Percentiles rank a stretch among this genome's conserved stretches.
phyloP scores from a whole-genome alignment of 2,888 invertebrate species.

The Gastracanthus pulcherrimus region DNA sequence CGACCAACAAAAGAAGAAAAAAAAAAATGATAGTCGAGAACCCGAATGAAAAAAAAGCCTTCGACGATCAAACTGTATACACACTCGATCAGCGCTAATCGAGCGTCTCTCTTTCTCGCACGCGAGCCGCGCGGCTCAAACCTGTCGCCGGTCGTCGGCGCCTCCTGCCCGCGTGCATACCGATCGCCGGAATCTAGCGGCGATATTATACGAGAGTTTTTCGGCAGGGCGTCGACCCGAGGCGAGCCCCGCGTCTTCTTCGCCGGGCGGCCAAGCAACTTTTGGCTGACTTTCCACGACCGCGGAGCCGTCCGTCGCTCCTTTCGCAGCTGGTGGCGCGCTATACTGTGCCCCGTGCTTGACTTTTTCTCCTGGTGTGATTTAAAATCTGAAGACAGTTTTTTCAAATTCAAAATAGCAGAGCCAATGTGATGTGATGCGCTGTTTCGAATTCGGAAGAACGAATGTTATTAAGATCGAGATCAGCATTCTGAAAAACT shows the following conservation, averaged over 20 bases:
- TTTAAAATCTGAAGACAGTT: too few relatives aligned
- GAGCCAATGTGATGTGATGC: too few relatives aligned
- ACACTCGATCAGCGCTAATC: conserved; percentile 9
- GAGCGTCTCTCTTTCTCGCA: background rate
- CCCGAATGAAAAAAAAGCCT: background rate
- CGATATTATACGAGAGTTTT: conserved; percentile 44
- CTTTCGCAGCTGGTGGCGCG: background rate
- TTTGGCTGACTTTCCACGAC: background rate
- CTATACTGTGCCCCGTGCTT: background rate
- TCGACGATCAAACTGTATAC: background rate
- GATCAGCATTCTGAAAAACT: too few relatives aligned
- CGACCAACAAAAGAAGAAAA: background rate
- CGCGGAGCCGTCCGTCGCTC: background rate
- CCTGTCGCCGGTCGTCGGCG: background rate
- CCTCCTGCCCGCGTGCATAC: conserved; percentile 31
- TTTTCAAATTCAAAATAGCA: too few relatives aligned
- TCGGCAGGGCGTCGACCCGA: conserved; percentile 68
- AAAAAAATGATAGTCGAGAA: background rate
- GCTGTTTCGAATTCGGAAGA: too few relatives aligned
- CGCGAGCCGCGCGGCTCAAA: background rate
- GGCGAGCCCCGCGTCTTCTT: conserved; percentile 11
- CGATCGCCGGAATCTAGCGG: conserved; percentile 48
- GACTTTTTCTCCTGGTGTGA: background rate
- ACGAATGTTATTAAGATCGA: too few relatives aligned
- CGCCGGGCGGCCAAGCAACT: background rate